Percentiles rank a stretch among this genome's conserved stretches.
Conservation (phyloP, 2,888 invertebrate species). For the Hedychridium roseum region DNA sequence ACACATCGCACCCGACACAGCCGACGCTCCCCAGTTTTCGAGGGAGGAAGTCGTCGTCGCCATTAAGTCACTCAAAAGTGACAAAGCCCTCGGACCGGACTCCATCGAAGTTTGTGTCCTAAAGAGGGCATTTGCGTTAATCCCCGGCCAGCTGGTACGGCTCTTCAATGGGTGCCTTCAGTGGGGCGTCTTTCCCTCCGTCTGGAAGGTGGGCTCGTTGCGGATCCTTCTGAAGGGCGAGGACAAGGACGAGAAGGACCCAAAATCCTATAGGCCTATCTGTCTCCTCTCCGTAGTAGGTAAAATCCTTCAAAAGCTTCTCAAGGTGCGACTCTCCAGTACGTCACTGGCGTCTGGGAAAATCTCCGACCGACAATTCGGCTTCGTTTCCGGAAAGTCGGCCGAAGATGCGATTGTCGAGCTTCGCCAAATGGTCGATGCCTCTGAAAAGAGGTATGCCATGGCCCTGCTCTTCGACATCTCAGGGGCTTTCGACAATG, state of each 20-base stretch:
- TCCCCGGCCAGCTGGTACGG: slow-evolving; percentile 11
- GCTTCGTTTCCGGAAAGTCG: slow-evolving; percentile 19
- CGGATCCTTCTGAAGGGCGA: slow-evolving; percentile 23
- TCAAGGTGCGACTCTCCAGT: slow-evolving; percentile 4
- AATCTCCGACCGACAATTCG: slow-evolving; percentile 22
- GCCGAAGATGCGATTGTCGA: slow-evolving; percentile 20
- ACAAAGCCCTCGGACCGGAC: too few relatives aligned
- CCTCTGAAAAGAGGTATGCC: not conserved
- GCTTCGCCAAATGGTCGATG: slow-evolving; percentile 3
- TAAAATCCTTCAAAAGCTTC: slow-evolving; percentile 21
- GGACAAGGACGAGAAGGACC: slow-evolving; percentile 12
- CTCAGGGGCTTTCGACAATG: too few relatives aligned
- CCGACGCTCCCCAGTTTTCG: slow-evolving; percentile 10
- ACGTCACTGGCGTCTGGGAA: slow-evolving; percentile 15
- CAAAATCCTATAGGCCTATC: slow-evolving; percentile 22
- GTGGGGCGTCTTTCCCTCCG: slow-evolving; percentile 22
- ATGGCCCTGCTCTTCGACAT: too few relatives aligned
- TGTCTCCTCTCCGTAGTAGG: slow-evolving; percentile 22
- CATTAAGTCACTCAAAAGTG: slow-evolving; percentile 2
- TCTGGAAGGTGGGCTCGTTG: too few relatives aligned
- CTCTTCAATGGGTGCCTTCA: slow-evolving; percentile 27
- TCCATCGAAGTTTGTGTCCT: too few relatives aligned
- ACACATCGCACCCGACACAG: slow-evolving; percentile 2
- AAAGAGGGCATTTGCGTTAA: too few relatives aligned
- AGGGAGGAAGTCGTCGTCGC: slow-evolving; percentile 9